Evolutionary conservation across 1,140 invertebrate species (phyloP).

Genomic region (Littorina saxatilis): DNA sequence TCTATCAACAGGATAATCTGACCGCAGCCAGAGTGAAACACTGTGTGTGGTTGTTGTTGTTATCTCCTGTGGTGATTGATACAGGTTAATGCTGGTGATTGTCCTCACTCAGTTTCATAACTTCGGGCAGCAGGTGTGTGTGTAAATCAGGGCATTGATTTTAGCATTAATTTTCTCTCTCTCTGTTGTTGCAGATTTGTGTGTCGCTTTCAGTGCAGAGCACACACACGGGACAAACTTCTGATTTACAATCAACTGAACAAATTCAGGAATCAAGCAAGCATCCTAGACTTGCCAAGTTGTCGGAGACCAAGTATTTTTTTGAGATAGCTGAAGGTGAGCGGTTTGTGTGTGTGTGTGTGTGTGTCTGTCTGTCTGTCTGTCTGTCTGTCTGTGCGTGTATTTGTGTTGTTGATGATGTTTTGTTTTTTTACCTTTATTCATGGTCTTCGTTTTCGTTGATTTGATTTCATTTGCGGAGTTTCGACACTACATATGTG

Average conservation of each 20-base stretch:
- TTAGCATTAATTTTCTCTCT: background rate
- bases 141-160: background rate
- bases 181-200: background rate
- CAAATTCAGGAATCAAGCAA: no score
- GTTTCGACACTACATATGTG: no score
- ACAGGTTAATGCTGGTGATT: background rate
- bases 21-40: no score
- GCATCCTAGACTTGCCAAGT: background rate
- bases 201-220: constrained; percentile 29
- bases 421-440: no score
- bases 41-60: no score
- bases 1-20: no score
- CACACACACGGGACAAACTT: constrained; percentile 7
- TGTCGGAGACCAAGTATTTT: background rate
- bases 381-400: background rate
- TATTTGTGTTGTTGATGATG: no score
- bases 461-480: no score
- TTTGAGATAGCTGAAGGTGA: background rate
- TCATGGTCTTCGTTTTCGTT: no score
- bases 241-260: background rate
- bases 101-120: background rate
- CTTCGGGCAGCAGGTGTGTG: background rate
- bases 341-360: background rate
- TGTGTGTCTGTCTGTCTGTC: background rate
- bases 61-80: background rate